phyloP scores from a whole-genome alignment of 2,888 invertebrate species.

The Choristoneura rosaceana region DNA sequence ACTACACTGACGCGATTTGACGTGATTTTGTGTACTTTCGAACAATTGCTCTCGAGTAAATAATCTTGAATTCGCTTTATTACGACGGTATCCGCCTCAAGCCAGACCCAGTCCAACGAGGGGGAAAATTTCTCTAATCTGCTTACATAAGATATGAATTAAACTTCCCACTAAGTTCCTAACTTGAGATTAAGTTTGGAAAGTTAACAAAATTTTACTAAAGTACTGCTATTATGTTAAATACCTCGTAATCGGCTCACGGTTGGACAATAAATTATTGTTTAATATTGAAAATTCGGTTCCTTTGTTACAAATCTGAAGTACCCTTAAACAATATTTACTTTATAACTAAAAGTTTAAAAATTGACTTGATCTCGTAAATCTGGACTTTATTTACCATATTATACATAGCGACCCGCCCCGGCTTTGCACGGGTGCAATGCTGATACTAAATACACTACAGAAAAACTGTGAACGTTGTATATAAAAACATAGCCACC shows the following conservation, averaged over 20 bases:
- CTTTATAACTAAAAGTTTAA: no score
- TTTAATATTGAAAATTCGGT: neutral
- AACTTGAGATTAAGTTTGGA: constrained; percentile 34
- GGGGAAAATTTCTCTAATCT: constrained; percentile 38
- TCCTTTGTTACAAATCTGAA: no score
- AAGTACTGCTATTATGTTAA: constrained; percentile 19
- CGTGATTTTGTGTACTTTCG: constrained; percentile 23
- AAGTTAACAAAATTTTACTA: constrained; percentile 21
- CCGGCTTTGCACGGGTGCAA: no score
- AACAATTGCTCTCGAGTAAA: constrained; percentile 17
- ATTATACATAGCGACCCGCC: no score
- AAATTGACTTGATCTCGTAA: no score
- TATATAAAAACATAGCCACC: no score
- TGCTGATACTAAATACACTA: no score
- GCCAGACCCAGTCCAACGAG: constrained; percentile 8
- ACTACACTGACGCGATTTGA: no score
- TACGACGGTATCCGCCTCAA: constrained; percentile 11
- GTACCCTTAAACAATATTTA: no score
- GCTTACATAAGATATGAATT: constrained; percentile 41
- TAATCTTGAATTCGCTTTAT: constrained; percentile 32
- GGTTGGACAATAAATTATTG: neutral
- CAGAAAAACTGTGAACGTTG: no score
- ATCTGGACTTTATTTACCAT: no score
- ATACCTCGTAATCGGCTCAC: neutral
- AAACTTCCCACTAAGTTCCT: constrained; percentile 27